phyloP scores from a whole-genome alignment of 2,113 vertebrate genomes.

The Cricetomys ansorgei region DNA sequence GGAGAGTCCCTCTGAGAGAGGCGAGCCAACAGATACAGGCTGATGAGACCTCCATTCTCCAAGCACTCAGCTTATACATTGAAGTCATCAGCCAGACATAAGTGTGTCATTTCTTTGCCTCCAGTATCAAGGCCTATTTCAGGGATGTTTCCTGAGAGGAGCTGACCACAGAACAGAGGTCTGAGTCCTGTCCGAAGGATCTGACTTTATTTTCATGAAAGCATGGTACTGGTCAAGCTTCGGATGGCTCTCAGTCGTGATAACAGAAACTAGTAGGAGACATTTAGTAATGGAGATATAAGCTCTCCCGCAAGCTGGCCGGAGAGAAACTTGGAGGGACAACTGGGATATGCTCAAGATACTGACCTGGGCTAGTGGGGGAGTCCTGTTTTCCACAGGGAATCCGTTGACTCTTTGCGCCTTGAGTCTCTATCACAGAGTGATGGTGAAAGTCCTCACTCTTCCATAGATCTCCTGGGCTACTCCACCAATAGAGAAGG shows the following conservation, averaged over 20 bases:
- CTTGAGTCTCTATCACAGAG: not conserved
- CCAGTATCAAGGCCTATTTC: not conserved
- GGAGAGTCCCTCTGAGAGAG: not conserved
- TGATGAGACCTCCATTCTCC: not conserved
- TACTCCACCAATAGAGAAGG: not conserved
- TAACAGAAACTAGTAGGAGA: not conserved
- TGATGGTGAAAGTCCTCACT: not conserved
- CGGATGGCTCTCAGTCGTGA: not conserved
- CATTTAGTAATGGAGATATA: not conserved
- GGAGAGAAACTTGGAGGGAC: not conserved
- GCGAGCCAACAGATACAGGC: not conserved
- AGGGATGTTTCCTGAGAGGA: not conserved
- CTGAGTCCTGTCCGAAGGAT: not conserved
- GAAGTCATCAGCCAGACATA: not conserved
- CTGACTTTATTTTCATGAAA: not conserved
- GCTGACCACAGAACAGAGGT: not conserved
- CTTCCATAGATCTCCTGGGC: not conserved
- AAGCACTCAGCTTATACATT: not conserved
- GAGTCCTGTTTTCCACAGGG: not conserved
- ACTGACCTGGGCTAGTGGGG: not conserved
- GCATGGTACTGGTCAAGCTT: not conserved
- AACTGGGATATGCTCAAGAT: not conserved
- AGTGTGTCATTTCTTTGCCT: not conserved
- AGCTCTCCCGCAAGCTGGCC: not conserved
- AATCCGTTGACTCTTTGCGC: fast-evolving